These are phyloP conservation scores for Stichopus horrens DNA, from an alignment of 53 echinoderm and acorn worm species.

Conservation along the genomic window DNA sequence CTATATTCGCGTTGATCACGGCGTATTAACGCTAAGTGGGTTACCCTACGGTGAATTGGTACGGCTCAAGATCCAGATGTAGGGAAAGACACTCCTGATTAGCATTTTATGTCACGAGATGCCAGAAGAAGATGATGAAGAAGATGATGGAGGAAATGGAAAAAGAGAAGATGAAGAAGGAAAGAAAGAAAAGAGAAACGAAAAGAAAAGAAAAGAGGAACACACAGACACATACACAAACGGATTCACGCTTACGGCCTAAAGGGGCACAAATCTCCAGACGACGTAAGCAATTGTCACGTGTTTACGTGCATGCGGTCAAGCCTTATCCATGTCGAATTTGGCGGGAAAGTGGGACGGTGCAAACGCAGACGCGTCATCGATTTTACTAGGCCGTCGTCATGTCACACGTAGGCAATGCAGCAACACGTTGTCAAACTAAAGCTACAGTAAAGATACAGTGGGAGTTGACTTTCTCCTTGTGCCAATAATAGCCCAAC, in stretches of 20 bases:
- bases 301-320: not conserved
- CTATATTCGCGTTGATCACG: constrained; percentile 31
- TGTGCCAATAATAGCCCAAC: no score
- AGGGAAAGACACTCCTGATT: not conserved
- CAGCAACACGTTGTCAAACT: not conserved
- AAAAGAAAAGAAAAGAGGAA: no score
- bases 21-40: constrained; percentile 28
- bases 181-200: no score
- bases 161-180: no score
- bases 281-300: not conserved
- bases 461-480: not conserved
- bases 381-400: not conserved
- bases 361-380: not conserved
- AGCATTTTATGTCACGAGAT: not conserved
- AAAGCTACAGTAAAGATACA: not conserved
- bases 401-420: not conserved
- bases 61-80: constrained; percentile 17
- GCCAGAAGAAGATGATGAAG: no score
- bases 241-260: not conserved
- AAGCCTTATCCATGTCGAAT: not conserved
- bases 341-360: constrained; percentile 3
- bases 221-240: no score
- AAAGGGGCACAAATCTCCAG: not conserved
- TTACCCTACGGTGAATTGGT: constrained; percentile 42
- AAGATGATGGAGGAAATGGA: no score